Evolutionary conservation across 2,113 vertebrate genomes (phyloP), one percentile per base, ranked within the genome.

Genomic region (Vicugna pacos): DNA sequence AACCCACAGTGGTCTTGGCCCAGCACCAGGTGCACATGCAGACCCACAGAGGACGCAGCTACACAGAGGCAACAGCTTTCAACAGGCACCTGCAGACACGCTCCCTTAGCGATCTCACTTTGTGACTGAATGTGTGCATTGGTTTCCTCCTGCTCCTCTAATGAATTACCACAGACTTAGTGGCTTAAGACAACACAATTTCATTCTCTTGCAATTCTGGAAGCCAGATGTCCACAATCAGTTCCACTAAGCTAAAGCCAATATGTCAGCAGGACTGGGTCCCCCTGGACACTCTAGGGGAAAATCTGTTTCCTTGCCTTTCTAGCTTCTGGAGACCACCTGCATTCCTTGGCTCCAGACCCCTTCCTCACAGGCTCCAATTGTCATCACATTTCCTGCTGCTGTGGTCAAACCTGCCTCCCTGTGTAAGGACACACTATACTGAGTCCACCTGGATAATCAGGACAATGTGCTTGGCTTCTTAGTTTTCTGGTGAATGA

Each of bases 91-190:
- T 77, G 52, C 56, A 30, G 15, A 38, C 28, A 9, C 9, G 12
- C 16, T 64, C 26, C 42, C 9, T 13, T 28, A n/a, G 48, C 9
- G 75, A 3, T 52, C 30, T 24, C 58, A 8, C 56, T 42, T 60
- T 52, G 72, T 30, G 32, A 8, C 38, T 54, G 64, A 32, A 46
- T 22, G n/a, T 42, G 32, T 65, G 10, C 28, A 89, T 73, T 46
- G 79, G 46, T 84, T 96, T 64, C 70, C 80, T 76, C 48, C 72
- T 65, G 42, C 4, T 86, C 58, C 89, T 56, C 2, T 73, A 52
- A 52, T 38, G 84, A 73, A 69, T 67, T 24, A 32, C 35, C 50
- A 92, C 32, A 72, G n/a, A 91, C 11, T 65, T 28, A 62, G 67
- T 42, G 48, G 35, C 75, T 86, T 89, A 50, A 84, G 70, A 69